Conservation (phyloP, 2,113 vertebrate species). For the Sinosuthora webbiana region DNA sequence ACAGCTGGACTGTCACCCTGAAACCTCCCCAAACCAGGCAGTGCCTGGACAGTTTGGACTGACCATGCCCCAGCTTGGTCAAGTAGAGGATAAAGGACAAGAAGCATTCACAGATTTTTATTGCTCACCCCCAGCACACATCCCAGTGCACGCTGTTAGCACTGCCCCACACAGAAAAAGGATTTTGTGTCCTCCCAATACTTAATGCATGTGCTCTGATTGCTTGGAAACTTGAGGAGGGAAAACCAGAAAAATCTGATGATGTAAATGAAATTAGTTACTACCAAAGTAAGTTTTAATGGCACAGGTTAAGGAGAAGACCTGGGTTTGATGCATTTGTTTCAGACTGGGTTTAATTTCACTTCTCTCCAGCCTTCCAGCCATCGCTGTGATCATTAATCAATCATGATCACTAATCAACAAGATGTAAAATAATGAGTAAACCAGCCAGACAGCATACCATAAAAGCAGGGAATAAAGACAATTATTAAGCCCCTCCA, state of each 20-base stretch:
- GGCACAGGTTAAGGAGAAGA: not conserved
- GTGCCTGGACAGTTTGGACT: not conserved
- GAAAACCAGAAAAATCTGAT: not conserved
- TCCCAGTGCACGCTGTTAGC: not conserved
- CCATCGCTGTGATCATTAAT: not conserved
- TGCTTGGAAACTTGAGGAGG: not conserved
- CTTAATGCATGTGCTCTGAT: not conserved
- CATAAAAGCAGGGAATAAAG: not conserved
- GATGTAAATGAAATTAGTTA: not conserved
- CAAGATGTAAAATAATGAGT: not conserved
- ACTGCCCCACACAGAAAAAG: not conserved
- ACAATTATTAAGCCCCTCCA: not conserved
- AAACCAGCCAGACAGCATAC: not conserved
- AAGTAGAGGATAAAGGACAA: not conserved
- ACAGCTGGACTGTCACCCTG: not conserved
- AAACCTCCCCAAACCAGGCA: not conserved
- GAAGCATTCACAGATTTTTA: not conserved
- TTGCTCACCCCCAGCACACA: not conserved
- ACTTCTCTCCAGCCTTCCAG: not conserved
- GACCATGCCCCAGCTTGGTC: not conserved
- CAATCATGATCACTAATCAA: not conserved
- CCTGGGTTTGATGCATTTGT: not conserved
- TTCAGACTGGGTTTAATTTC: not conserved
- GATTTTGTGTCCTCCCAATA: not conserved
- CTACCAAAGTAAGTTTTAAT: not conserved